Evolutionary conservation across 2,797 vertebrate species (phyloP).

Genomic region (Pseudocheirus occidentalis): DNA sequence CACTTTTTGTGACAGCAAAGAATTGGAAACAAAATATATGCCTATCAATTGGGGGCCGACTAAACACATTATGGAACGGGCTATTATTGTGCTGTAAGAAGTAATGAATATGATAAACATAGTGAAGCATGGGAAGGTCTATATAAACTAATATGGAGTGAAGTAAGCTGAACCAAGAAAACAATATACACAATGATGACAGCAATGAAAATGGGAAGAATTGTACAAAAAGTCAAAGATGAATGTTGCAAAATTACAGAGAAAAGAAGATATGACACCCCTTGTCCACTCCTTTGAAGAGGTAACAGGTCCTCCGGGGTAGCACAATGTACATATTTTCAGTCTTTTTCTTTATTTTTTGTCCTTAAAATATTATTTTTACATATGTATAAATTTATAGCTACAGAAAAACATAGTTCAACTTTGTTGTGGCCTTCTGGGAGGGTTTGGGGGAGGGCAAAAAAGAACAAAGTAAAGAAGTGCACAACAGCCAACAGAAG

Average conservation of each 20-base stretch:
- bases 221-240: background rate
- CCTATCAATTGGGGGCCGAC: background rate
- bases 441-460: too few relatives aligned
- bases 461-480: too few relatives aligned
- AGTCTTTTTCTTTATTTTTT: background rate
- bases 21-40: background rate
- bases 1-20: background rate
- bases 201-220: background rate
- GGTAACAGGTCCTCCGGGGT: background rate
- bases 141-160: background rate
- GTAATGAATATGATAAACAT: background rate
- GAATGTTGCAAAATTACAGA: background rate
- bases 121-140: background rate
- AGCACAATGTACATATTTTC: background rate
- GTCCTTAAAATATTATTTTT: too few relatives aligned
- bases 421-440: too few relatives aligned
- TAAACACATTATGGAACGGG: background rate
- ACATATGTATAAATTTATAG: too few relatives aligned
- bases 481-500: too few relatives aligned
- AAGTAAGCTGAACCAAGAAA: background rate
- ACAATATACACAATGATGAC: background rate
- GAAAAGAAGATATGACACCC: background rate
- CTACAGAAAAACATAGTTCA: too few relatives aligned
- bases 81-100: background rate
- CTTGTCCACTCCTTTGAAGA: background rate